Conservation (phyloP, 1,140 invertebrate species). For the Trialeurodes vaporariorum region DNA sequence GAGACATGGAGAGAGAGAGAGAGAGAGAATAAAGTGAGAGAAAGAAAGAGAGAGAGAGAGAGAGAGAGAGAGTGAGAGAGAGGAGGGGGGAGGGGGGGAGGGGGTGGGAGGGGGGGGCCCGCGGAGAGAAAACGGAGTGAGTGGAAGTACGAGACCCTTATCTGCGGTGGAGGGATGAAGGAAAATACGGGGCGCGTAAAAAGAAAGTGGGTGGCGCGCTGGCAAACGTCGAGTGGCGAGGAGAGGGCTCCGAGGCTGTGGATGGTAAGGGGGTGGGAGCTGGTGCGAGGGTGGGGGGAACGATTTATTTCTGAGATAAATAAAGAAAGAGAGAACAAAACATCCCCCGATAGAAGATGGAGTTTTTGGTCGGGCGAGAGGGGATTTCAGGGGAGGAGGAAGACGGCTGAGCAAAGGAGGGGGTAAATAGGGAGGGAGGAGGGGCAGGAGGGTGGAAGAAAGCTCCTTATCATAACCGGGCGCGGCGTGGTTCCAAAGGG, state of each 20-base stretch:
- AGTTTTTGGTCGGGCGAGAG: background rate
- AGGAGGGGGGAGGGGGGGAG: background rate
- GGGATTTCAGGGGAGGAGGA: background rate
- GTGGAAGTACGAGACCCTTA: background rate
- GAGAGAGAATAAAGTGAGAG: background rate
- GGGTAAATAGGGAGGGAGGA: background rate
- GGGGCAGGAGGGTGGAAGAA: background rate
- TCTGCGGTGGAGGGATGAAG: background rate
- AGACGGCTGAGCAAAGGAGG: background rate
- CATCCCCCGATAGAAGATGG: background rate
- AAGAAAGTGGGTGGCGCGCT: background rate
- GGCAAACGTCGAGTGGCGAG: no score
- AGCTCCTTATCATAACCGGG: background rate
- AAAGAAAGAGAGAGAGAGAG: background rate
- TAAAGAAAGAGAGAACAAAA: constrained; percentile 1
- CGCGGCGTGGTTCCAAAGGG: no score
- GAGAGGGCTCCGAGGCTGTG: no score
- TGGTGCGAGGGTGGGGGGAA: background rate
- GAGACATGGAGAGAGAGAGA: background rate
- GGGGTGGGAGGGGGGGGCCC: no score
- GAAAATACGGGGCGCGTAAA: background rate
- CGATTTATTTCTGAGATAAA: background rate
- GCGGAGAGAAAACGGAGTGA: background rate
- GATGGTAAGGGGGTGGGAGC: no score
- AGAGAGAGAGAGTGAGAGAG: background rate